Evolutionary conservation across 2,113 vertebrate species (phyloP), one percentile per base, ranked within the genome.

Genomic region (Abramis brama): DNA sequence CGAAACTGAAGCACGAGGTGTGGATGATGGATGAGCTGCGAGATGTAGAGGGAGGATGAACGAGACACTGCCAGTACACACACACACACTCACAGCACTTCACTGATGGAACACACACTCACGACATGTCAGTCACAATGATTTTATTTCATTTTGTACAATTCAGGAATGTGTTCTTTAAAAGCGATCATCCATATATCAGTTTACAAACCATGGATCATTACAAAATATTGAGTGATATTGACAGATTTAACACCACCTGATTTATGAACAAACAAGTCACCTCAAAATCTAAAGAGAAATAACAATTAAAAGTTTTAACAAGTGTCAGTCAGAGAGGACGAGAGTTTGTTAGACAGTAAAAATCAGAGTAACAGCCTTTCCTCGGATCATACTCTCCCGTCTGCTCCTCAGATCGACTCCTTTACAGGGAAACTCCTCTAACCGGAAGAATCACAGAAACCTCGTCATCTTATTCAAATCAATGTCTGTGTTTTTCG

Each of bases 1-100:
- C 82, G 84, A 90, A 59, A 66, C 85, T 83, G 59, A 66, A 71
- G 74, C 79, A 84, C 77, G 64, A 90, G 89, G 90, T 90, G 92
- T 79, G 73, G 76, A 86, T 88, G 90, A 93, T 89, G 90, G 90
- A 93, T 91, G 89, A 92, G 85, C 90, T 92, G 92, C 90, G 85
- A 74, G 85, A 86, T 77, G 86, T 85, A n/a, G 88, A 84, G 79
- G 64, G 76, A 62, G 17, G 86, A 87, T 77, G 43, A 84, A 75
- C 25, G 85, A n/a, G 52, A 70, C 19, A 15, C 27, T 85, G 12
- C 9, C 5, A 83, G 82, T 59, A 86, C 45, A 70, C 87, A 30
- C 59, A 6, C 1, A 43, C 39, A 43, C 39, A 8, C 39, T 8
- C 64, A 19, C 15, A 6, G 15, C 50, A 17, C 10, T n/a, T 3